Evolutionary conservation across 2,113 vertebrate genomes (phyloP), one percentile per base, ranked within the genome.

Genomic region (Ariopsis seemanni): DNA sequence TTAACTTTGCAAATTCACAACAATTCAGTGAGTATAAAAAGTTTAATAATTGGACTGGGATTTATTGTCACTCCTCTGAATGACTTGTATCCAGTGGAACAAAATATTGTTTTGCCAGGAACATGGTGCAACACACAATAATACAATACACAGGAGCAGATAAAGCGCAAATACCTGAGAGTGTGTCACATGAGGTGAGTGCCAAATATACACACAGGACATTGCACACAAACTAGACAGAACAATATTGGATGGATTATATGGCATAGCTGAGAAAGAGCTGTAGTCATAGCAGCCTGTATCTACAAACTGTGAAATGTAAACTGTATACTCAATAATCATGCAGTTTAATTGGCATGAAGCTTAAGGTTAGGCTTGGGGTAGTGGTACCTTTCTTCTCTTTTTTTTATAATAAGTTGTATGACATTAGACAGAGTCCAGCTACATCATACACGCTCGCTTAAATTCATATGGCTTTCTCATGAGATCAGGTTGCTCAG

Each of bases 1-100:
- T 88, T 50, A 82, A 85, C 55, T 8, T n/a, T 53, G 14, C 11
- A 79, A 55, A 55, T 79, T 79, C n/a, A 15, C 27, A 53, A 52
- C 75, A 78, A 78, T 55, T 79, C 25, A 55, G 8, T 55, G 15
- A 27, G 10, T 78, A 8, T 55, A 53, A 27, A 52, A 78, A 20
- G 48, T 52, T 78, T n/a, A 25, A 12, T 50, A 78, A 15, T n/a
- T n/a, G 2, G 5, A 15, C 11, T 11, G 22, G 74, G 20, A 22
- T 75, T 52, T 52, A 75, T 25, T 52, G 48, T 53, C 5, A n/a
- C 22, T 75, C 48, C 12, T 15, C n/a, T 55, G 50, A 53, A n/a
- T 53, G 14, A 75, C 3, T 75, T 75, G 9, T 75, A 75, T 5
- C 48, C 20, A 10, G 18, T 25, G 42, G 72, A 50, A 12, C 42